Base-by-base conservation (phyloP, 1,140 invertebrate species). In the Drosophila fuyamai region DNA sequence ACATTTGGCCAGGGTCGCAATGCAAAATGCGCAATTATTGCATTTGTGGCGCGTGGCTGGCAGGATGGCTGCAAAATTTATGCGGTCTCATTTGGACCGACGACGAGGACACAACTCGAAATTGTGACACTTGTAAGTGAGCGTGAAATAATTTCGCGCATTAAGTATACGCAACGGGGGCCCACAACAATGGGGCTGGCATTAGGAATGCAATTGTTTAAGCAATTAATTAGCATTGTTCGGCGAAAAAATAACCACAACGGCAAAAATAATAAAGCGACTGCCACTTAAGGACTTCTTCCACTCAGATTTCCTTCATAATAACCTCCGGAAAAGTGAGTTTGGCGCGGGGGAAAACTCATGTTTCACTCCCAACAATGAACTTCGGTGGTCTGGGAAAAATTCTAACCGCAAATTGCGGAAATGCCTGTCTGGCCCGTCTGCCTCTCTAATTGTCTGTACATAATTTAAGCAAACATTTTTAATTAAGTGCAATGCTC, bases 181-280 rank as follows among this genome's bases (percentile, higher is more conserved):
- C 46, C 59, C 72, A 53, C 63, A 71, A 81, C 62, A 78, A 70
- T 79, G 65, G 57, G 54, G 61, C 60, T 41, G 73, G 67, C 74
- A 86, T 80, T 85, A 70, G 65, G 62, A 86, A 62, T 68, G 72
- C 48, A 89, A 85, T 85, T 85, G 65, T 77, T 85, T 79, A 76
- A 79, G 78, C 83, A 86, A 86, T 86, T 86, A 86, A 86, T 86
- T 89, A 86, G 79, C 84, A 61, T 65, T 70, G 72, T 73, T 88
- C 54, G 55, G 73, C 36, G 74, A 55, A 16, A 16, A 54, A 54
- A 46, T 73, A 51, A 47, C 76, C 75, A 58, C 58, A 85, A 74
- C 27, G 16, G 56, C 35, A 62, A 80, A 65, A 50, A 81, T 23
- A 23, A 81, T 81, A 44, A 65, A 60, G 48, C 50, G 61, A 8